Evolutionary conservation across 1,140 invertebrate genomes (phyloP), one percentile per base, ranked within the genome.

Genomic region (Trichonephila inaurata): DNA sequence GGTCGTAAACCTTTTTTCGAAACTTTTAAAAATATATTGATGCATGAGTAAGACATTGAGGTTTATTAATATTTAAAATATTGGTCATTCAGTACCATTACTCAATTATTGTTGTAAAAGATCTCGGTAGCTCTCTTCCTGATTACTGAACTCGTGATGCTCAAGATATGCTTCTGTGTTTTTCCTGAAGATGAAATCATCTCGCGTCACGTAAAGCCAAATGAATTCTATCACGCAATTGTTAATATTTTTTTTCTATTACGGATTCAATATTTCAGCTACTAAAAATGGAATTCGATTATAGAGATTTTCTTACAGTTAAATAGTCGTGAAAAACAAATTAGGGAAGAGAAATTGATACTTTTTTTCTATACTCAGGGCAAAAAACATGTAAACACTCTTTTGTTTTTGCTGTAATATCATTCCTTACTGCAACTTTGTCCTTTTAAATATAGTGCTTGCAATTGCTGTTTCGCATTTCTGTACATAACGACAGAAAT

Each of bases 1-100:
- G 88, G 88, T 89, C 88, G 40, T 77, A 72, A 40, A 51, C 88
- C 88, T 88, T n/a, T n/a, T 60, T 44, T 12, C 58, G 12, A 85
- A 24, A n/a, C 21, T 58, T 51, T 58, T 3, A 6, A 60, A 19
- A n/a, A 7, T 14, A 85, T 85, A 58, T 24, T 58, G 51, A 60
- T n/a, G 58, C 58, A 16, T 58, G 21, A 24, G 14, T 8, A 85
- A 58, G 44, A 14, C 58, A 58, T 24, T 85, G n/a, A 85, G n/a
- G n/a, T 60, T 60, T 58, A 58, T 85, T 85, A 24, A 85, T 58
- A 58, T 58, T 60, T 85, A 21, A 85, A 18, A 33, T 19, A 24
- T 85, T 58, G 21, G 72, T 77, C 19, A 24, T 85, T 85, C 24
- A 85, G 24, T 85, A 60, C 51, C 19, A 58, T 58, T 58, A 58